phyloP scores from a whole-genome alignment of 2,888 invertebrate genomes.

The Lissocephala sabroskyi region DNA sequence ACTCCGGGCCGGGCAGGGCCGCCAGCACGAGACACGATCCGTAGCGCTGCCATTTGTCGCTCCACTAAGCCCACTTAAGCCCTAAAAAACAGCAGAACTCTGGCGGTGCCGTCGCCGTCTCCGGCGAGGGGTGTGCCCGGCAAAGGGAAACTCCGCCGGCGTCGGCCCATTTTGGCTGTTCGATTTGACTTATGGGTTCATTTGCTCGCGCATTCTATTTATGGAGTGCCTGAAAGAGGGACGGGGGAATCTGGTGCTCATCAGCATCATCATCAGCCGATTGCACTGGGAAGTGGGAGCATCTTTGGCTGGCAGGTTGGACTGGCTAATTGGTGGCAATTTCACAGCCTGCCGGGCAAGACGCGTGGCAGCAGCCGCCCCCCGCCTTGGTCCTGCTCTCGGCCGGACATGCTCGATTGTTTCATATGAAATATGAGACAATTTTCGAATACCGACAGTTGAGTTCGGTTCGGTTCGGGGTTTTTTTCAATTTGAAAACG shows the following conservation, averaged over 20 bases:
- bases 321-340: constrained; percentile 50
- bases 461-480: background rate
- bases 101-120: background rate
- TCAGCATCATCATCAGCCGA: constrained; percentile 11
- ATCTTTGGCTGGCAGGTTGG: constrained; percentile 19
- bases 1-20: no score
- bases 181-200: constrained; percentile 70
- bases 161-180: constrained; percentile 35
- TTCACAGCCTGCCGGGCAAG: constrained; percentile 48
- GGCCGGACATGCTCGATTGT: constrained; percentile 60
- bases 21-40: constrained; percentile 31
- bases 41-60: constrained; percentile 56
- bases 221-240: constrained; percentile 25
- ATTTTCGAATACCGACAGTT: constrained; percentile 16
- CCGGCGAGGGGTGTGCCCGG: no score
- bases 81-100: constrained; percentile 51
- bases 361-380: no score
- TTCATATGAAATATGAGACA: constrained; percentile 57
- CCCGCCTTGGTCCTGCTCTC: constrained; percentile 23
- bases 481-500: constrained; percentile 44
- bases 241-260: background rate
- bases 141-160: constrained; percentile 13
- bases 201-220: constrained; percentile 49
- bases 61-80: constrained; percentile 67
- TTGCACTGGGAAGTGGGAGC: constrained; percentile 9